These are phyloP conservation scores for Hydrolagus colliei DNA, from an alignment of 2,797 vertebrate species.

Conservation along the genomic window DNA sequence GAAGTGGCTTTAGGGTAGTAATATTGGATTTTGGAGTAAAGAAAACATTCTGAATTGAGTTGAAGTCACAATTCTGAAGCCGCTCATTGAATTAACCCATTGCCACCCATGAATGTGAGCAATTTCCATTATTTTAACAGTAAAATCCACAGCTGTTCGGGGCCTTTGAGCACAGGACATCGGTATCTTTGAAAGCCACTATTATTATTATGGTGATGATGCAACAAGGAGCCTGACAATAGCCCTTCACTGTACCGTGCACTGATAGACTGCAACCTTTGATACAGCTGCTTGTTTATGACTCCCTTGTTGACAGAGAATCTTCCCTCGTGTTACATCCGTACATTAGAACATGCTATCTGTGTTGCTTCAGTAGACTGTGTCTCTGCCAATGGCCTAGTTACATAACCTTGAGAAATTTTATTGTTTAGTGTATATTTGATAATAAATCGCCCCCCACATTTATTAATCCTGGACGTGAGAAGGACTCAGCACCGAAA, in stretches of 20 bases:
- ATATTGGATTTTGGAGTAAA: constrained; percentile 46
- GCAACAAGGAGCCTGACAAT: neutral
- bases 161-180: neutral
- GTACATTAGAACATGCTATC: neutral
- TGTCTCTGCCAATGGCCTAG: too few relatives aligned
- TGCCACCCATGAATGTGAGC: neutral
- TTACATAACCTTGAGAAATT: too few relatives aligned
- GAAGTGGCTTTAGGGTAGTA: constrained; percentile 44
- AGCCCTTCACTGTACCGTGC: neutral
- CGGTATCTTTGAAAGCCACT: neutral
- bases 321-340: neutral
- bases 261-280: neutral
- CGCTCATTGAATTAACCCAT: neutral
- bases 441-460: too few relatives aligned
- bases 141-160: neutral
- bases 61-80: constrained; percentile 1
- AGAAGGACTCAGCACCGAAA: too few relatives aligned
- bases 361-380: neutral
- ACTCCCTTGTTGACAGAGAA: neutral
- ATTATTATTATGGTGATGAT: neutral
- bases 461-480: too few relatives aligned
- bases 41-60: constrained; percentile 11
- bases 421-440: too few relatives aligned
- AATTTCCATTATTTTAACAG: neutral
- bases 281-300: neutral